Evolutionary conservation across 2,113 vertebrate species (phyloP), one percentile per base, ranked within the genome.

Genomic region (Papio anubis): DNA sequence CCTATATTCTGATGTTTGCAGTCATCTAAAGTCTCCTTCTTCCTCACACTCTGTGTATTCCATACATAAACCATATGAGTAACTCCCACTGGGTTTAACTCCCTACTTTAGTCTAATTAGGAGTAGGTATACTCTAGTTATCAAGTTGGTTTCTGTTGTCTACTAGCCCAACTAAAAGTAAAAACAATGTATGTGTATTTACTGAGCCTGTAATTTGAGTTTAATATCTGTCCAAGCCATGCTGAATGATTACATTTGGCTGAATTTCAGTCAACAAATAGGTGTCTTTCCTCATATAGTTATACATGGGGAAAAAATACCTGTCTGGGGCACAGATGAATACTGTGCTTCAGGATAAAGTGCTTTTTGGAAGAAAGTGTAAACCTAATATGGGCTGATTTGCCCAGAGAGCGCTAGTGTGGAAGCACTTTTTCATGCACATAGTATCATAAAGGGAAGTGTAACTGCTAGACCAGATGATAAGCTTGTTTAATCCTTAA

Each of bases 231-330:
- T n/a, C n/a, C 27, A 96, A 91, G 79, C 23, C 30, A 66, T 83
- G 55, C 80, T 87, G 78, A 48, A 83, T 87, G 57, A 93, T 32
- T 82, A 66, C 10, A 73, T 92, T 95, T 97, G 59, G 27, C 59
- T 92, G 43, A 88, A 93, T 91, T 88, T 93, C 82, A 95, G 32
- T 52, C 43, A 83, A n/a, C 66, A 96, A 96, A 73, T 82, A 90
- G 40, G 11, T 96, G 48, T 88, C 25, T 93, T 86, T 94, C 25
- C 48, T 78, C 45, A 81, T 64, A 48, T 70, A 75, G 88, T 95
- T 92, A 68, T 55, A 59, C 57, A 52, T 48, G n/a, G 48, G 92
- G 68, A 97, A 35, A 90, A 86, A 88, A 48, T 93, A 73, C 50
- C 48, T 89, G 43, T 61, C 16, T 50, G 57, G n/a, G 57, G 5